Evolutionary conservation across 2,797 vertebrate genomes (phyloP).

Genomic region (Danio choprae): DNA sequence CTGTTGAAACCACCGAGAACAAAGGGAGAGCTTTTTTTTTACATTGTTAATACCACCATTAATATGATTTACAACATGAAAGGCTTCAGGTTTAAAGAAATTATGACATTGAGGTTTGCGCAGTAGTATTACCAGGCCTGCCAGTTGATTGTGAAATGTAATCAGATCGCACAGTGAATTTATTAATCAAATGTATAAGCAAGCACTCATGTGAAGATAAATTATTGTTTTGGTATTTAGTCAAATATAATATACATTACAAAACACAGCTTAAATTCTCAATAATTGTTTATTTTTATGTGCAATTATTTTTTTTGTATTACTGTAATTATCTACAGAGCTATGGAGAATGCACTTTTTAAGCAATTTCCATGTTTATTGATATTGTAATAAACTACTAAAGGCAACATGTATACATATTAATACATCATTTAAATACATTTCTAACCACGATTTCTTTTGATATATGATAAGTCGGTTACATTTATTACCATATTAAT

Average conservation of each 20-base stretch:
- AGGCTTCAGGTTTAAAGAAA: background rate
- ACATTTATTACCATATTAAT: no score
- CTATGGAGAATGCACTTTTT: background rate
- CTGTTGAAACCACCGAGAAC: slow-evolving; percentile 27
- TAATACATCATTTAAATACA: background rate
- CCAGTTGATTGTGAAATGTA: background rate
- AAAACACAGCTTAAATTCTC: background rate
- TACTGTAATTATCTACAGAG: background rate
- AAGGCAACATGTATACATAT: background rate
- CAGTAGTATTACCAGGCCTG: background rate
- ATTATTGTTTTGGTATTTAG: background rate
- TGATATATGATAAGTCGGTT: no score
- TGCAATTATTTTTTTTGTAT: background rate
- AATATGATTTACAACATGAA: slow-evolving; percentile 18
- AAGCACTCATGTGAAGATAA: background rate
- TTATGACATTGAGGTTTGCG: background rate
- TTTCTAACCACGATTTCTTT: background rate
- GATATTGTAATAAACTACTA: background rate
- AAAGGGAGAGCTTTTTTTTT: slow-evolving; percentile 28
- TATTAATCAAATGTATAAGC: background rate
- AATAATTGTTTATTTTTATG: background rate
- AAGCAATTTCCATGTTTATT: background rate
- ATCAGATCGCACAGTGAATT: background rate
- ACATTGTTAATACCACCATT: slow-evolving; percentile 19
- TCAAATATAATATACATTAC: background rate